Evolutionary conservation across 1,140 invertebrate species (phyloP), one percentile per base, ranked within the genome.

Genomic region (Armadillidium nasatum): DNA sequence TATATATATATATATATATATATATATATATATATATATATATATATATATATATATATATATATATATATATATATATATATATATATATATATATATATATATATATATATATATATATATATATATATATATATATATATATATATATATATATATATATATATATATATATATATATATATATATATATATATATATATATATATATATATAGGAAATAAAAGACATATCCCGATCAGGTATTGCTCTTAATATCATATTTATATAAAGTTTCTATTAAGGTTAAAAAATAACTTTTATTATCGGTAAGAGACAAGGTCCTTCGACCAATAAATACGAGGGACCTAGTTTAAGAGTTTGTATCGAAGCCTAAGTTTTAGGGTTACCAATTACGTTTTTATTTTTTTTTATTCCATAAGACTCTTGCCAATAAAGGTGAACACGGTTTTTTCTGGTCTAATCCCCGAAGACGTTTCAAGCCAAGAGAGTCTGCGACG

Each of bases 241-340:
- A 60, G 11, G 50, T 60, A 60, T 60, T 60, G 50, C 50, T 19
- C 19, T 60, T 60, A 60, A 60, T 60, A 15, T 60, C 50, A 60
- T 60, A 60, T 60, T 60, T 60, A 60, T 60, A 60, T 60, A 60
- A 60, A 60, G 50, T 60, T 60, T 60, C 50, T 60, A 60, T 60
- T 60, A 60, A 13, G 11, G 50, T 13, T 33, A 33, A 33, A 60
- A 60, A 60, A 60, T 15, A 15, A 60, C 11, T 60, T 60, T 60
- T 60, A 60, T 60, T 60, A 60, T 60, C 50, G 50, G 50, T 60
- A 15, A 60, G 50, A 60, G 50, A 60, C 50, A 60, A 60, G 50
- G 50, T 60, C 19, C 50, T 60, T 60, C 50, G 11, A 60, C 50
- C 50, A 60, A 60, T 60, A 60, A 60, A 60, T 60, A 60, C 11